Base-by-base conservation (phyloP, 2,113 vertebrate species). In the Indri indri region DNA sequence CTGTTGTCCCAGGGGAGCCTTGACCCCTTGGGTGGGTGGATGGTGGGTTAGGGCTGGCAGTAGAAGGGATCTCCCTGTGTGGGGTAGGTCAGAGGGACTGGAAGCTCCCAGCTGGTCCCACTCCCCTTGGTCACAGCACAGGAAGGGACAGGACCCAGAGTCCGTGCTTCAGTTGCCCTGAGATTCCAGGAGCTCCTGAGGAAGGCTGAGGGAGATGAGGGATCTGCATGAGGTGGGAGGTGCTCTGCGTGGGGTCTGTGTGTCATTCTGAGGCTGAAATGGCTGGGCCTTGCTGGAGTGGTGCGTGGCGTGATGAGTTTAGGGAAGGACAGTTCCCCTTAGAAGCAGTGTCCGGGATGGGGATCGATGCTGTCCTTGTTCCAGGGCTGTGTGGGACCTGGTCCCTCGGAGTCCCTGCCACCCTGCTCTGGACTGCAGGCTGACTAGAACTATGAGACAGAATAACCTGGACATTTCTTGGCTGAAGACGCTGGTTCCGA, bases 401-500 rank as follows among this genome's bases (percentile, higher is more conserved):
- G 42, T 66, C 32, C 65, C 47, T 59, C 20, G 25, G 59, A 66
- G 13, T 42, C 63, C 40, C n/a, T 95, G 34, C 10, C 42, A 25
- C 34, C 66, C 65, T 59, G 13, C 59, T 63, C 91, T 91, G n/a
- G 37, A 86, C 74, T 88, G 61, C 86, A 96, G 95, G 66, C 13
- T 40, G 40, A 40, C 40, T 81, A 85, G 50, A 88, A 80, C 8
- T 27, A 1, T 76, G 81, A 87, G 6, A 93, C 83, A 90, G 57
- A 94, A 77, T 61, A 71, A 74, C 37, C 73, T 66, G 74, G 59
- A 65, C 37, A 81, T 54, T 70, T 92, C 45, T 37, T 74, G 70
- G 79, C 50, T n/a, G 23, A 82, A 74, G 66, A 87, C n/a, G 11
- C 54, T 52, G 68, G 70, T 86, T 79, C 66, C 4, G 8, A 74